phyloP scores from a whole-genome alignment of 2,888 invertebrate genomes.

The Catocala sponsa region DNA sequence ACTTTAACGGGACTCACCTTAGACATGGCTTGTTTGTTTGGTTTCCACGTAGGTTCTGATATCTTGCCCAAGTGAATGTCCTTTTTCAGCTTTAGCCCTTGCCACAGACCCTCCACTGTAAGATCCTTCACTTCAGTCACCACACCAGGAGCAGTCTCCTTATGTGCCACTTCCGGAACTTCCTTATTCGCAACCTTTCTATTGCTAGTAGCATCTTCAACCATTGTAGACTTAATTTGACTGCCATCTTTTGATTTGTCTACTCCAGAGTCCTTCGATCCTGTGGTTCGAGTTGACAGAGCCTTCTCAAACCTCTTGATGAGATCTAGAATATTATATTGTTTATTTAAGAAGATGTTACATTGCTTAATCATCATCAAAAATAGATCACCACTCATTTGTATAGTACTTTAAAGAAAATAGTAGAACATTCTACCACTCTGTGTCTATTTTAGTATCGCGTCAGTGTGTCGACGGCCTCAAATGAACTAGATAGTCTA shows the following conservation, averaged over 20 bases:
- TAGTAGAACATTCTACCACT: too few species aligned
- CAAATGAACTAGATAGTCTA: background rate
- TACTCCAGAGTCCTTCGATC: constrained; percentile 44
- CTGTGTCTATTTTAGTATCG: constrained; percentile 16
- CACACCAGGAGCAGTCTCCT: constrained; percentile 50
- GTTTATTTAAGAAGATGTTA: too few species aligned
- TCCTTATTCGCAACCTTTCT: constrained; percentile 3
- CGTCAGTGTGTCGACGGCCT: constrained; percentile 4
- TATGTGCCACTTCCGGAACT: constrained; percentile 3
- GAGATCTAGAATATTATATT: constrained; percentile 58
- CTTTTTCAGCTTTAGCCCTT: constrained; percentile 76
- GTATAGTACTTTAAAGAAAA: too few species aligned
- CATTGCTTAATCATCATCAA: too few species aligned
- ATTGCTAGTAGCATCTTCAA: constrained; percentile 49
- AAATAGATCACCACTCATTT: too few species aligned
- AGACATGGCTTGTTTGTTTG: constrained; percentile 73
- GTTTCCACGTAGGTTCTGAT: constrained; percentile 77
- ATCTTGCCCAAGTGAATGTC: constrained; percentile 79
- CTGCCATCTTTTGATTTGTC: constrained; percentile 29
- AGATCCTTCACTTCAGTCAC: constrained; percentile 73
- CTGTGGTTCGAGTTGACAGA: constrained; percentile 58
- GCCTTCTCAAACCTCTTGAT: constrained; percentile 74
- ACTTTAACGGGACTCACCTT: constrained; percentile 62
- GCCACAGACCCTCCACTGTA: constrained; percentile 74
- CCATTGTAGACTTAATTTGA: constrained; percentile 53